A percentile compares a stretch with the other conserved stretches of the same genome.
Conservation (phyloP, 30 jellyfish, hydroid and myxozoan genomes). For the Cassiopea andromeda region DNA sequence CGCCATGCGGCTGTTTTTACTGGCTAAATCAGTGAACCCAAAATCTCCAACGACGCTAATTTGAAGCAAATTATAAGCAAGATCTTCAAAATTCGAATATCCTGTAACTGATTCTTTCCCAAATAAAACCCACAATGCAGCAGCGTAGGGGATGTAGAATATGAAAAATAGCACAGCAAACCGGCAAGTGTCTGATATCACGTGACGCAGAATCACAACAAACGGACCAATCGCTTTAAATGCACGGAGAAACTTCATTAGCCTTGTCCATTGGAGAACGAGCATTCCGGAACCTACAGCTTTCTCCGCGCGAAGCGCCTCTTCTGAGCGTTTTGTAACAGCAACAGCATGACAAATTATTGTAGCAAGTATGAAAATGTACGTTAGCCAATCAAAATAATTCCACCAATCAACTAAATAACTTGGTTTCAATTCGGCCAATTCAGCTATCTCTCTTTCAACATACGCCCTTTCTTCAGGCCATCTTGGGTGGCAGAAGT, state of each 20-base stretch:
- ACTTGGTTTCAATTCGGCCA: conserved; percentile 53
- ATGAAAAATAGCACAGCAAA: conserved; percentile 69
- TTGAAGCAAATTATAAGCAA: conserved; percentile 80
- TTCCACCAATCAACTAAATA: conserved; percentile 95
- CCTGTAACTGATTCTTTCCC: conserved; percentile 81
- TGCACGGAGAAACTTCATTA: conserved; percentile 93
- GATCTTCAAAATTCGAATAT: conserved; percentile 69
- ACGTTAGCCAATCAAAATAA: conserved; percentile 84
- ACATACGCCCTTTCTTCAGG: conserved; percentile 94
- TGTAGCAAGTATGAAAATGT: conserved; percentile 57
- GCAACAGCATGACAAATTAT: conserved; percentile 63
- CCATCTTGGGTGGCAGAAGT: conserved; percentile 94
- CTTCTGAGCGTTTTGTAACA: conserved; percentile 31
- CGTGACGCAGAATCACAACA: conserved; percentile 90
- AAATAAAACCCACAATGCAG: conserved; percentile 92
- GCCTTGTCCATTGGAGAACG: conserved; percentile 85
- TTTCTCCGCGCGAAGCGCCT: conserved; percentile 56
- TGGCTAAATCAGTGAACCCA: conserved; percentile 66
- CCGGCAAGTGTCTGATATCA: conserved; percentile 76
- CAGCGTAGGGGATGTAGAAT: conserved; percentile 92
- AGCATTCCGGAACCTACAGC: conserved; percentile 82
- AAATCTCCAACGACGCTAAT: conserved; percentile 89
- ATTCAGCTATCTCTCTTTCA: conserved; percentile 83
- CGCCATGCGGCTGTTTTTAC: conserved; percentile 73
- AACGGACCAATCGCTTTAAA: conserved; percentile 91